Evolutionary conservation across 2,888 invertebrate genomes (phyloP), one percentile per base, ranked within the genome.

Genomic region (Andrena minutula): DNA sequence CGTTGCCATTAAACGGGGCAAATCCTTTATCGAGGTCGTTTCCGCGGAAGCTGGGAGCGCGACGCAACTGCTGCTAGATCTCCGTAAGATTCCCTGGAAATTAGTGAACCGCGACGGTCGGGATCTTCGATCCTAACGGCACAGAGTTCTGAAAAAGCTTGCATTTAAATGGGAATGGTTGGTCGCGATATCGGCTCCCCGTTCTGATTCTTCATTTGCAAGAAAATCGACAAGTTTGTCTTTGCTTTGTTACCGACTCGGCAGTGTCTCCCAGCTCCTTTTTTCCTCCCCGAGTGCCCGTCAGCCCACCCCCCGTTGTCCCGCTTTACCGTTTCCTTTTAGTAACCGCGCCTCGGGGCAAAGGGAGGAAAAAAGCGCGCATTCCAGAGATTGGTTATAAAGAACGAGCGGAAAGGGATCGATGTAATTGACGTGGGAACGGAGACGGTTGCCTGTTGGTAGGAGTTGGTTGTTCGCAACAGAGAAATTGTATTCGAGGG

Each of bases 301-400:
- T 16, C 12, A 0, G 2, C 16, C 66, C 12, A 32, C 8, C 5
- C 23, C 4, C 53, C 26, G n/a, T 26, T 35, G 51, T 5, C 26
- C 1, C 26, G 58, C 49, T 78, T 28, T 49, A 28, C 28, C 70
- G 65, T 56, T 56, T 69, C 41, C n/a, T 41, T 49, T 32, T 66
- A 64, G 35, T 35, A 66, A 35, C 60, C 30, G 47, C 35, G 75
- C 72, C 51, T 20, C 66, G 26, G 7, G 26, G 20, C 7, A 28
- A 64, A 47, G 47, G 10, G 8, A 53, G 12, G 16, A 60, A 82
- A 70, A 65, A 61, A 76, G 5, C 51, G 70, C 81, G 63, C 82
- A 79, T 85, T 82, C 83, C 79, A 70, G 75, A 79, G 88, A 90
- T 82, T 86, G 89, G 84, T 90, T 88, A 83, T 85, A 88, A 82